These are phyloP conservation scores for Drosophila funebris DNA, from an alignment of 1,140 invertebrate species.

Conservation along the genomic window DNA sequence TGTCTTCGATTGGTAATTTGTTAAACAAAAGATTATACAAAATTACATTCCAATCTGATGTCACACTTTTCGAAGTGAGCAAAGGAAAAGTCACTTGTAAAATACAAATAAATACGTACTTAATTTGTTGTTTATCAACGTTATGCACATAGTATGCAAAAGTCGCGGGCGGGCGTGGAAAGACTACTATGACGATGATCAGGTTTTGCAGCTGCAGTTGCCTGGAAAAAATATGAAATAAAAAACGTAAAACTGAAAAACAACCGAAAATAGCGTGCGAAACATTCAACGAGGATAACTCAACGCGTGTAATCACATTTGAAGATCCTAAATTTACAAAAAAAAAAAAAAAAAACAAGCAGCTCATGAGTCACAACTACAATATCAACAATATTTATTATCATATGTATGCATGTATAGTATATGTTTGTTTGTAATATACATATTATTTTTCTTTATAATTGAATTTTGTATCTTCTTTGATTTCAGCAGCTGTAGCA, in stretches of 20 bases:
- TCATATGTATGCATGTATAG: background rate
- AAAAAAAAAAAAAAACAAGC: background rate
- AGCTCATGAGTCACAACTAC: background rate
- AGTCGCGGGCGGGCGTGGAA: constrained; percentile 60
- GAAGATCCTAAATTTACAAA: background rate
- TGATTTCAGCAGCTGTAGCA: constrained; percentile 1
- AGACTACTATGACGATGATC: constrained; percentile 62
- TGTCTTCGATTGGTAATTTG: constrained; percentile 3
- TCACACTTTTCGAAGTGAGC: background rate
- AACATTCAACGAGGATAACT: background rate
- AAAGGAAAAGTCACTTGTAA: constrained; percentile 9
- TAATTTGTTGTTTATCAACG: constrained; percentile 46
- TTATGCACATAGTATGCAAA: constrained; percentile 50
- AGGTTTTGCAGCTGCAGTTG: constrained; percentile 69
- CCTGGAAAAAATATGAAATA: constrained; percentile 5
- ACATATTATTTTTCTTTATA: constrained; percentile 5
- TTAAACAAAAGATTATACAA: background rate
- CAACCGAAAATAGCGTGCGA: background rate
- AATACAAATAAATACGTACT: constrained; percentile 4
- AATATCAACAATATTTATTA: background rate
- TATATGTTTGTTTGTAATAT: background rate
- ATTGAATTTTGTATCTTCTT: background rate
- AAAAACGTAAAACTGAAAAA: background rate
- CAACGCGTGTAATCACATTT: background rate
- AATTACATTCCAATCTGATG: too few species aligned